Evolutionary conservation across 30 jellyfish, hydroid and myxozoan species (phyloP), one percentile per base, ranked within the genome.

Genomic region (Sanderia malayensis): DNA sequence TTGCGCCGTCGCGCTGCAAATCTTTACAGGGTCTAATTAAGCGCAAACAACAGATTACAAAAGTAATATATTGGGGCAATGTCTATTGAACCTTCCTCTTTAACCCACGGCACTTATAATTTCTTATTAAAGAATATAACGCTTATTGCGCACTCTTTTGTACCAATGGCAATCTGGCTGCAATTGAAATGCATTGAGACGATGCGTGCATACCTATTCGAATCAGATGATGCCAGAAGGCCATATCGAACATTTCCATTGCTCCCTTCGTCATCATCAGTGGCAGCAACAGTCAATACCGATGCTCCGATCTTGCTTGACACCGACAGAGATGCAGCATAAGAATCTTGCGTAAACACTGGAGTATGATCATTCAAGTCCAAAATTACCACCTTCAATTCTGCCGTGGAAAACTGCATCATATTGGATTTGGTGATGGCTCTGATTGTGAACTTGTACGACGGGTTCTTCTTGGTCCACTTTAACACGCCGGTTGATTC

Each of bases 351-450:
- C 18, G 78, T 46, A 59, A 90, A 90, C 19, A 18, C 83, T 17
- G 97, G 97, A 33, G 80, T 58, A 73, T 90, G 79, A 74, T 90
- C 91, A 77, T 90, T 90, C 18, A 2, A 44, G 55, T 90, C 97
- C 28, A 31, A 58, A 37, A 90, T 71, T 1, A 67, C 64, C 28
- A 90, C 97, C 44, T 49, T 66, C 60, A 90, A 27, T 21, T 19
- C 58, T 0, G 97, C 94, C 1, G 86, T 17, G 0, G 97, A 74
- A 37, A 71, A 76, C 71, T 82, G 87, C 82, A 80, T 76, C 28
- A 53, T 55, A 47, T 90, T 90, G 11, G 78, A 46, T 46, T 58
- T 80, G 71, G 67, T 90, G 23, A 83, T 67, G n/a, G 88, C 92
- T 23, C 86, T 73, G 26, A 90, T 80, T 13, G 91, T 73, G 80